Conservation (phyloP, 53 echinoderm and acorn worm species). For the Temnopleurus reevesii region DNA sequence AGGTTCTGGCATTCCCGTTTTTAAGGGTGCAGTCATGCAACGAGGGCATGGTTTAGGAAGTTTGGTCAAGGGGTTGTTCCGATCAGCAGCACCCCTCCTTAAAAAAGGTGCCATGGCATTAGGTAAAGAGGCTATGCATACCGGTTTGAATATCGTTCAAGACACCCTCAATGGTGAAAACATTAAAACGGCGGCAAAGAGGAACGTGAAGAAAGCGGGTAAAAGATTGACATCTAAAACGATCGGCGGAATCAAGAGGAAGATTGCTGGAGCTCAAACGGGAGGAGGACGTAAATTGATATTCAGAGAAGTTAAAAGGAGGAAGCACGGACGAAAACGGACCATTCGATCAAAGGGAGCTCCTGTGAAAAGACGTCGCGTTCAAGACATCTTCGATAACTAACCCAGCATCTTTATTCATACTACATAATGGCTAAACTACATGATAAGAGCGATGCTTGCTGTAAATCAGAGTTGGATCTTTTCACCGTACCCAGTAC, state of each 20-base stretch:
- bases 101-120: constrained; percentile 58
- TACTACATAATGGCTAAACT: constrained; percentile 63
- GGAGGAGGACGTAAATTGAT: background rate
- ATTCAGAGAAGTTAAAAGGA: constrained; percentile 40
- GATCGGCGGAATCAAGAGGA: background rate
- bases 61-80: constrained; percentile 46
- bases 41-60: constrained; percentile 54
- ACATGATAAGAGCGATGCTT: constrained; percentile 73
- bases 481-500: constrained; percentile 69
- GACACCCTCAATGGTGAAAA: constrained; percentile 59
- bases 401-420: background rate
- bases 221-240: constrained; percentile 21
- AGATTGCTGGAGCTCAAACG: background rate
- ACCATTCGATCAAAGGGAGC: background rate
- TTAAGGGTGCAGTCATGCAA: constrained; percentile 46
- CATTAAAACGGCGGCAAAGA: constrained; percentile 55
- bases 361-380: constrained; percentile 36
- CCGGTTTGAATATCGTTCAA: constrained; percentile 47
- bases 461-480: constrained; percentile 73
- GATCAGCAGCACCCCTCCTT: constrained; percentile 15
- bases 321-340: background rate
- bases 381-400: constrained; percentile 19
- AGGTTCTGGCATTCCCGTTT: constrained; percentile 21
- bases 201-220: constrained; percentile 44
- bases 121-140: constrained; percentile 62